phyloP scores from a whole-genome alignment of 1,140 invertebrate species.

The Penaeus indicus region DNA sequence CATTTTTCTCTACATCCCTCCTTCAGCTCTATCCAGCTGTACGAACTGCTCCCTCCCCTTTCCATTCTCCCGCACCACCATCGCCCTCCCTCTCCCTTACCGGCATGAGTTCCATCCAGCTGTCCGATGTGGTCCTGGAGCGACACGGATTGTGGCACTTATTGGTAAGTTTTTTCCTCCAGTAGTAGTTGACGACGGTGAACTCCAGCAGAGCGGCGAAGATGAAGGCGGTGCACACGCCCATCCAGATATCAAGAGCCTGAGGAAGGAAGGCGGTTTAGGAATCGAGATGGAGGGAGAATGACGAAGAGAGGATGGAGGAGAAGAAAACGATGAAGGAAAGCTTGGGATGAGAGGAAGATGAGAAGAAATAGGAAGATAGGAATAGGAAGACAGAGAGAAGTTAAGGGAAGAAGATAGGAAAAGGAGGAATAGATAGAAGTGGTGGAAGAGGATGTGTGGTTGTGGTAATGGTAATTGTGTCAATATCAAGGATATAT shows the following conservation, averaged over 20 bases:
- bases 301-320: not conserved
- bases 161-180: slow-evolving; percentile 68
- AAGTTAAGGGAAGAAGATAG: not conserved
- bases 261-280: not conserved
- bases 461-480: not conserved
- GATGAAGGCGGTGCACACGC: slow-evolving; percentile 73
- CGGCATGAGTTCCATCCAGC: slow-evolving; percentile 61
- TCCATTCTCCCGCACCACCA: too few relatives aligned
- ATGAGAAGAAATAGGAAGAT: not conserved
- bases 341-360: not conserved
- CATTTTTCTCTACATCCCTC: too few relatives aligned
- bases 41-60: too few relatives aligned
- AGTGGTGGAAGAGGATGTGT: not conserved
- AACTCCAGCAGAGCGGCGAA: slow-evolving; percentile 74
- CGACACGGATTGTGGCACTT: slow-evolving; percentile 37
- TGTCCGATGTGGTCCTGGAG: slow-evolving; percentile 52
- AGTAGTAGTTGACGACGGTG: slow-evolving; percentile 74
- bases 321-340: not conserved
- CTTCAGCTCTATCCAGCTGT: too few relatives aligned
- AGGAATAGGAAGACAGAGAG: not conserved
- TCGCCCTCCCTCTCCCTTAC: not conserved
- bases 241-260: slow-evolving; percentile 75
- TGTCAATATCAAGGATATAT: too few relatives aligned
- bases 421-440: not conserved
- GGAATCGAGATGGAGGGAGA: not conserved